phyloP scores from a whole-genome alignment of 2,888 invertebrate species.

The Rhogogaster chlorosoma region DNA sequence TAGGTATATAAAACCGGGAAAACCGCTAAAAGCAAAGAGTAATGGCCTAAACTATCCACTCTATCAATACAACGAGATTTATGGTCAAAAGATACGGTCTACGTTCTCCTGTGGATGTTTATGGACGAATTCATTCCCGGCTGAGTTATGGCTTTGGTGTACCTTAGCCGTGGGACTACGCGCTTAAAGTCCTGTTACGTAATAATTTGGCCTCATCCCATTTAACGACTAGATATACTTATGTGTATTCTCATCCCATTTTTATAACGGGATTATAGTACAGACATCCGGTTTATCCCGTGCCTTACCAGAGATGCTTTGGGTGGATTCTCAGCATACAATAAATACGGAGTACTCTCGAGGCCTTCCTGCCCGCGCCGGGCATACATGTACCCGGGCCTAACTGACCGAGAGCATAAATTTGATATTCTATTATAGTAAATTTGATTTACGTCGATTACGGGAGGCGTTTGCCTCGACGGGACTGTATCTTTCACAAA shows the following conservation, averaged over 20 bases:
- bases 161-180: constrained; percentile 21
- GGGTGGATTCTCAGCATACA: background rate
- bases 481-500: background rate
- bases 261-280: background rate
- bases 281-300: constrained; percentile 15
- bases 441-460: constrained; percentile 39
- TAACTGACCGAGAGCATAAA: background rate
- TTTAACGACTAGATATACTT: background rate
- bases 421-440: constrained; percentile 34
- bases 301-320: background rate
- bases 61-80: constrained; percentile 29
- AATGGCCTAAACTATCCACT: background rate
- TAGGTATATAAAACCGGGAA: background rate
- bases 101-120: background rate
- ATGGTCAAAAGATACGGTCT: background rate
- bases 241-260: background rate
- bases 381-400: background rate
- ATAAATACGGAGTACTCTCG: background rate
- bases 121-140: constrained; percentile 20
- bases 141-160: constrained; percentile 30
- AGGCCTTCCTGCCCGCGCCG: background rate
- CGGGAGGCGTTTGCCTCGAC: background rate
- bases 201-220: constrained; percentile 13
- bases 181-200: constrained; percentile 34
- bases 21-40: background rate